A percentile compares a stretch with the other conserved stretches of the same genome.
Conservation (phyloP, 64 coral and sea anemone genomes). For the Anthopleura sola region DNA sequence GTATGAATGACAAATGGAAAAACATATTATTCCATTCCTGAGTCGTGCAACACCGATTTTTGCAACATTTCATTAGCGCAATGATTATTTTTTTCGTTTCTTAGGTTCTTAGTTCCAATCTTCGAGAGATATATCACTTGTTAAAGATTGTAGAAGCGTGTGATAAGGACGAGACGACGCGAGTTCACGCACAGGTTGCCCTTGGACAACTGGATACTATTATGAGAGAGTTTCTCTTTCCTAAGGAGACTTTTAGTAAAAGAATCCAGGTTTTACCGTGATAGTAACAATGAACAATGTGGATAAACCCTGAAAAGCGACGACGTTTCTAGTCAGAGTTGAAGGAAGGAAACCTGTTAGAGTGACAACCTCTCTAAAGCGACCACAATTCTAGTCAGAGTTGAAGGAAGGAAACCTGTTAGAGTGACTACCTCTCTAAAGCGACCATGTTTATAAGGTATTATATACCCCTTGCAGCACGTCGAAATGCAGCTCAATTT, state of each 20-base stretch:
- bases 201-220: conserved; percentile 74
- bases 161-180: conserved; percentile 64
- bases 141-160: conserved; percentile 71
- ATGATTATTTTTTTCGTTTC: neutral
- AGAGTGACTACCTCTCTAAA: neutral
- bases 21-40: too few species aligned
- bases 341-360: neutral
- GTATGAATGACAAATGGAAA: too few species aligned
- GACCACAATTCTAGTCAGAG: too few species aligned
- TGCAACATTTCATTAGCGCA: too few species aligned
- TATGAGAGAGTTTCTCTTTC: conserved; percentile 85
- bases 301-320: too few species aligned
- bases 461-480: too few species aligned
- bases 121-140: conserved; percentile 81
- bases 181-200: conserved; percentile 64
- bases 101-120: conserved; percentile 71
- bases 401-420: neutral
- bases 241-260: conserved; percentile 69
- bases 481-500: too few species aligned
- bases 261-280: conserved; percentile 80
- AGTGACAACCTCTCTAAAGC: too few species aligned
- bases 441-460: neutral
- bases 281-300: neutral
- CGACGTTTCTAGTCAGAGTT: neutral
- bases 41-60: too few species aligned